Base-by-base conservation (phyloP, 2,888 invertebrate species). In the Folsomia manolachei region DNA sequence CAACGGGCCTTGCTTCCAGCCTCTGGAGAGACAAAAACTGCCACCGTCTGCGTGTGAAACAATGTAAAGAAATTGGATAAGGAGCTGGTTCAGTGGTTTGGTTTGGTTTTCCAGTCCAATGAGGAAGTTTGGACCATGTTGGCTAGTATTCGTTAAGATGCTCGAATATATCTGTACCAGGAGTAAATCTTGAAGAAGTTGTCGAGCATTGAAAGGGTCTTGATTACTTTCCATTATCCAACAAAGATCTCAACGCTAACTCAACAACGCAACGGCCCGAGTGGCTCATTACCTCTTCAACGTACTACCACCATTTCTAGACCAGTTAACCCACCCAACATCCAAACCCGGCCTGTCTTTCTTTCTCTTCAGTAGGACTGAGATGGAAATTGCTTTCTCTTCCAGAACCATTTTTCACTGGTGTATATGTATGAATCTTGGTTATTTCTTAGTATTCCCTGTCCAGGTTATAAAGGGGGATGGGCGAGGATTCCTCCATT, bases 181-280 rank as follows among this genome's bases (percentile, higher is more conserved):
- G 63, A 63, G 63, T 63, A 63, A 63, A 63, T 66, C 66, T 51
- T 24, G 51, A 52, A 23, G 24, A 66, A 66, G 66, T 66, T 66
- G 66, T 66, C 39, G 39, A 39, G 39, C 39, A 39, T 39, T 39
- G 14, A 4, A 39, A 14, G 39, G 51, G 39, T 51, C 66, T 66
- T 66, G 66, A 66, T 66, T 66, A 66, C 66, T 66, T 66, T 66
- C 66, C 66, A 66, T 66, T 66, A 66, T 66, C 66, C 66, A 11
- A 14, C 66, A n/a, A n/a, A 66, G 66, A 66, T 66, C 66, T 66
- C 64, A n/a, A n/a, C n/a, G n/a, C n/a, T 39, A 39, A 39, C 39
- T 39, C 39, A 39, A 39, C 39, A 39, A 39, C 39, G 39, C 39
- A 39, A 39, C 39, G 39, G 39, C 39, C 39, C 39, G 14, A 39